Conservation (phyloP, 2,888 invertebrate genomes). For the Shargacucullia verbasci region DNA sequence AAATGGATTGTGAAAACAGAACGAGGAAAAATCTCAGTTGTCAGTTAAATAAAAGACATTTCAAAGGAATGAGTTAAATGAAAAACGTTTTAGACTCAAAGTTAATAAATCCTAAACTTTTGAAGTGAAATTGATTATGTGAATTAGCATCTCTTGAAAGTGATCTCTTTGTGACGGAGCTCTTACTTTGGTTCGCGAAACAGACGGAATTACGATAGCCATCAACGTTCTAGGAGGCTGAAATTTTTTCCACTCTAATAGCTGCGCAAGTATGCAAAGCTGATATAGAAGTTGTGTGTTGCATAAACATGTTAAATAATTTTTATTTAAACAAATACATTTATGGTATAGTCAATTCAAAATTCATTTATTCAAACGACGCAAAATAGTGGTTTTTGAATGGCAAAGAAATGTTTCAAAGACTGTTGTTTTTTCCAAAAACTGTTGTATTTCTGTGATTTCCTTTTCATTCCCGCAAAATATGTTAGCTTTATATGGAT, state of each 20-base stretch:
- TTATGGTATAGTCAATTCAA: too few species aligned
- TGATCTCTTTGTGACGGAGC: conserved; percentile 36
- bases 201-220: conserved; percentile 13
- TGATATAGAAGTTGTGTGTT: background rate
- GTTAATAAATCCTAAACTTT: conserved; percentile 48
- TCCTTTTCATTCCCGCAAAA: too few species aligned
- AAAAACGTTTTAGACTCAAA: conserved; percentile 39
- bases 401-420: too few species aligned
- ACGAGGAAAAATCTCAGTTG: conserved; percentile 30
- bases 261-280: background rate
- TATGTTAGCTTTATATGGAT: too few species aligned
- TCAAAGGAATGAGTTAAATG: conserved; percentile 43
- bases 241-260: background rate
- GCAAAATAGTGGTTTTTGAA: too few species aligned
- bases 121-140: conserved; percentile 46
- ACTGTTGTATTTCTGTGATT: too few species aligned
- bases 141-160: conserved; percentile 46
- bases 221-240: conserved; percentile 6
- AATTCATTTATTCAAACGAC: too few species aligned
- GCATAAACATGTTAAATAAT: too few species aligned
- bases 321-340: too few species aligned
- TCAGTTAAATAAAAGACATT: too few species aligned
- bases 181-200: conserved; percentile 24
- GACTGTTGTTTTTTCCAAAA: too few species aligned
- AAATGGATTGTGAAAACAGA: conserved; percentile 26